Evolutionary conservation across 2,888 invertebrate species (phyloP).

Genomic region (Nomada fucata): DNA sequence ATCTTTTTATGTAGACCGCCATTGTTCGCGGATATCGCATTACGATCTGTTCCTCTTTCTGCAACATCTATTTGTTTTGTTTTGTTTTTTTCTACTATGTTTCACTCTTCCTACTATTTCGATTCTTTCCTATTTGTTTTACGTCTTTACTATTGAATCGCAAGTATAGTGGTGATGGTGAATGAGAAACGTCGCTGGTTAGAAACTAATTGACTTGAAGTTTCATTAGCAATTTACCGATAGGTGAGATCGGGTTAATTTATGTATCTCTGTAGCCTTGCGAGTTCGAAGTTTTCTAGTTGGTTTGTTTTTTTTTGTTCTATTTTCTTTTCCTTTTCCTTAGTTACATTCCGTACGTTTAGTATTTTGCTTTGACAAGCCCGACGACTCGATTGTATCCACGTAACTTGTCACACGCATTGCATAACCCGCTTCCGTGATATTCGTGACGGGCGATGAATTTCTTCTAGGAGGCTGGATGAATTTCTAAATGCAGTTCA

Average conservation of each 20-base stretch:
- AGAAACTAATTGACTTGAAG: constrained; percentile 15
- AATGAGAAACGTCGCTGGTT: constrained; percentile 27
- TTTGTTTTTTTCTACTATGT: neutral
- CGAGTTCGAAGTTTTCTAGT: neutral
- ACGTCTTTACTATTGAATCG: neutral
- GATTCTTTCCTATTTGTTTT: neutral
- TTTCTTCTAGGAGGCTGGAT: constrained; percentile 36
- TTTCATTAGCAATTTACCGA: constrained; percentile 7
- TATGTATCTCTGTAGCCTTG: neutral
- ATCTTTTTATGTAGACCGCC: constrained; percentile 31
- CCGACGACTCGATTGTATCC: neutral
- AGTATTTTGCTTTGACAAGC: neutral
- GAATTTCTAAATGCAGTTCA: constrained; percentile 33
- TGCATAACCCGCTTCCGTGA: constrained; percentile 10
- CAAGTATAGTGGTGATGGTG: constrained; percentile 18
- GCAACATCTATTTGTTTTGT: constrained; percentile 3
- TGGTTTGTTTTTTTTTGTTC: neutral
- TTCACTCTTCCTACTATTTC: neutral
- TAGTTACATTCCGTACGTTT: neutral
- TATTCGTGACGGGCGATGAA: constrained; percentile 3
- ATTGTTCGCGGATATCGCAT: constrained; percentile 20
- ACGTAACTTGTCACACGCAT: constrained; percentile 10
- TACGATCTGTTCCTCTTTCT: constrained; percentile 52
- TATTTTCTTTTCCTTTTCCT: neutral
- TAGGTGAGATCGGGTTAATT: neutral